Base-by-base conservation (phyloP, 1,140 invertebrate genomes). In the Sarcophaga peregrina region DNA sequence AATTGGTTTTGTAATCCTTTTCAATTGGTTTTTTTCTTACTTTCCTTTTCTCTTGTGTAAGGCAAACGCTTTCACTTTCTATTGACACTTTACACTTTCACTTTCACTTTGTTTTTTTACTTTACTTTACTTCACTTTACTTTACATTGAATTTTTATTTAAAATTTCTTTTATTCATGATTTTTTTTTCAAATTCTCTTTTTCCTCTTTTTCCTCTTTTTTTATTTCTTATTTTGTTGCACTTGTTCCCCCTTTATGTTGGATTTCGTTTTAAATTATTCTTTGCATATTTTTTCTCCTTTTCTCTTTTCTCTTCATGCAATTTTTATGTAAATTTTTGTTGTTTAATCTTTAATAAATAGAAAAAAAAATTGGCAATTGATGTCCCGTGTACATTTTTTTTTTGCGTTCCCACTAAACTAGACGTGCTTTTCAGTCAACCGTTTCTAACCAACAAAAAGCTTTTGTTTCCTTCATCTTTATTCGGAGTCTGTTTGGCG, bases 371-470 rank as follows among this genome's bases (percentile, higher is more conserved):
- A n/a, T n/a, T n/a, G n/a, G n/a, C n/a, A n/a, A 37, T 37, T 37
- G 4, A 37, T 37, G 15, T 20, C 7, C 7, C 37, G 15, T 47
- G 75, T 50, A 52, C 75, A 52, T 68, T n/a, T 78, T 37, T 37
- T 37, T 37, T 78, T 50, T 52, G 75, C 75, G 47, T 78, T 78
- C 75, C 47, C 9, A 50, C 75, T 48, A 78, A 50, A 46, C 75
- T 50, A 48, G 75, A 78, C 75, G 75, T 78, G 75, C 75, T 78
- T 78, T 78, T 50, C 75, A 52, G 48, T 78, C 75, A 78, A 78
- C 75, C 75, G 75, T 78, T 78, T 78, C 75, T 48, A 78, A 78
- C 75, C 75, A 78, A 78, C 75, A 78, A 50, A 78, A 50, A 78
- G 75, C 75, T 78, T 78, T 78, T 8, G 17, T 78, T 48, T 78